These are phyloP conservation scores for Hermaeophaga mercurialis DNA, from an alignment of 2,888 invertebrate species.

Conservation along the genomic window DNA sequence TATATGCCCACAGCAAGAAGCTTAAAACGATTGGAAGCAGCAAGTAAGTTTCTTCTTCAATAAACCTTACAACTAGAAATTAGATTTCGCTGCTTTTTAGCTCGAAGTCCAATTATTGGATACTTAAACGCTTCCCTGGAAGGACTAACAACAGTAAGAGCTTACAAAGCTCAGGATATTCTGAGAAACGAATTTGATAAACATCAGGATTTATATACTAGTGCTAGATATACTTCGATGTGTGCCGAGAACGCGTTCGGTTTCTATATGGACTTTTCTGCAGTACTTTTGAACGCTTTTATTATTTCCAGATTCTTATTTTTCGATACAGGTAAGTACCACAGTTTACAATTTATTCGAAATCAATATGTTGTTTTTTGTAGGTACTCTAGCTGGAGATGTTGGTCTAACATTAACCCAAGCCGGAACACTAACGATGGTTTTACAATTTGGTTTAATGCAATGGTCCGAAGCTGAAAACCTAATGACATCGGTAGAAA, in stretches of 20 bases:
- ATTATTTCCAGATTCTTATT: constrained; percentile 34
- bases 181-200: constrained; percentile 49
- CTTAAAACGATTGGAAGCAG: constrained; percentile 47
- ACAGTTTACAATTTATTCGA: neutral
- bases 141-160: too few species aligned
- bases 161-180: constrained; percentile 47
- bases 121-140: constrained; percentile 53
- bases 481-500: constrained; percentile 88
- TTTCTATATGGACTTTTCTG: constrained; percentile 47
- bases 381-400: constrained; percentile 51
- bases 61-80: neutral
- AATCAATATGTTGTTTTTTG: constrained; percentile 6
- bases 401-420: constrained; percentile 84
- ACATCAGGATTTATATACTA: constrained; percentile 52
- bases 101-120: constrained; percentile 52
- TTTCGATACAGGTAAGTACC: too few species aligned
- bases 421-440: constrained; percentile 76
- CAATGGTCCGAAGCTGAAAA: constrained; percentile 84
- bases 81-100: too few species aligned
- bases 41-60: constrained; percentile 42
- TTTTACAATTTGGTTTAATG: constrained; percentile 67
- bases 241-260: constrained; percentile 47
- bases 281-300: constrained; percentile 38
- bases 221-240: constrained; percentile 47
- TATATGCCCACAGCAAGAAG: constrained; percentile 47